A percentile compares a stretch with the other conserved stretches of the same genome.
Conservation (phyloP, 2,797 vertebrate genomes). For the Phyllotis vaccarum region DNA sequence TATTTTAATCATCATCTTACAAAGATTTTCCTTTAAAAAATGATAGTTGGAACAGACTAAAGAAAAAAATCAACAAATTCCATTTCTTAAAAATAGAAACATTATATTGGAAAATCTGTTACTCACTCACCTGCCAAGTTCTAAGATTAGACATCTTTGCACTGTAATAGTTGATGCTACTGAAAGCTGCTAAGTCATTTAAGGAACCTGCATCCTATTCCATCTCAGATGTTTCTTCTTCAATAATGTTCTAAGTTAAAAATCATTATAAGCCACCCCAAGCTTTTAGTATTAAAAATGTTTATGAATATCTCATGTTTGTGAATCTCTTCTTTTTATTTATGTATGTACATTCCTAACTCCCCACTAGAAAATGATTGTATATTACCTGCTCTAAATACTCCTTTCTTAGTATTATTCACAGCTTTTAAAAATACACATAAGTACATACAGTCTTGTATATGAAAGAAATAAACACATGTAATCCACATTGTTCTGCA, state of each 20-base stretch:
- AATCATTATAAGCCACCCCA: slow-evolving; percentile 55
- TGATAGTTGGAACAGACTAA: slow-evolving; percentile 71
- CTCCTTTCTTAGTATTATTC: not conserved
- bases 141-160: slow-evolving; percentile 60
- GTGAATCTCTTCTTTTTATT: slow-evolving; percentile 8
- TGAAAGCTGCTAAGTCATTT: slow-evolving; percentile 74
- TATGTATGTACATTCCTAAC: not conserved
- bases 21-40: slow-evolving; percentile 66
- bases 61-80: slow-evolving; percentile 59
- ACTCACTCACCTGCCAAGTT: slow-evolving; percentile 71
- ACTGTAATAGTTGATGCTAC: slow-evolving; percentile 61
- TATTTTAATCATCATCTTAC: slow-evolving; percentile 81
- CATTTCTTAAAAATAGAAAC: slow-evolving; percentile 82
- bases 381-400: not conserved
- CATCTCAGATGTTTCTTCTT: slow-evolving; percentile 64
- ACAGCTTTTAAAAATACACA: slow-evolving; percentile 5
- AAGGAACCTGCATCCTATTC: slow-evolving; percentile 66
- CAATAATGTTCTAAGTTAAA: slow-evolving; percentile 63
- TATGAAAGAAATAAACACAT: not conserved
- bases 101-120: slow-evolving; percentile 81
- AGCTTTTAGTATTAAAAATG: slow-evolving; percentile 60
- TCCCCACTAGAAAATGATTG: not conserved
- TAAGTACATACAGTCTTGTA: not conserved
- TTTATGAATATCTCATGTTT: too few relatives aligned
- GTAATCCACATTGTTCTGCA: not conserved